A percentile compares a stretch with the other conserved stretches of the same genome.
Evolutionary conservation across 2,888 invertebrate genomes (phyloP).

Genomic region (Cantharis nigra): DNA sequence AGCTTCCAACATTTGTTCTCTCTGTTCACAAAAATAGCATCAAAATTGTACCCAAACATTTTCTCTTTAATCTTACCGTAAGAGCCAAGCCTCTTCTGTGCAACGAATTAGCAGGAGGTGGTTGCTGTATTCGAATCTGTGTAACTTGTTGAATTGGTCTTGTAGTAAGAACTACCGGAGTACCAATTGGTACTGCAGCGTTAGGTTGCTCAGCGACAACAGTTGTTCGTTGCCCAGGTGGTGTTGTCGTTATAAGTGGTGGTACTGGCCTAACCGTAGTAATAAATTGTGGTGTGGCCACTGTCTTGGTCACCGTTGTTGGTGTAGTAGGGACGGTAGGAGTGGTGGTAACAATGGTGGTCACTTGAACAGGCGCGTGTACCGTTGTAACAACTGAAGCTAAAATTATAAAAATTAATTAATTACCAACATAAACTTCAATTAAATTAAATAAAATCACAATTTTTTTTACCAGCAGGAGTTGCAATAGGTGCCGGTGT

Average conservation of each 20-base stretch:
- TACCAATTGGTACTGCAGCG: conserved; percentile 52
- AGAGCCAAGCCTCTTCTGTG: conserved; percentile 71
- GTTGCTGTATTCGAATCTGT: conserved; percentile 61
- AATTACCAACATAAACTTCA: no score
- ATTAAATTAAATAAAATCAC: background rate
- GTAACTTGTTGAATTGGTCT: conserved; percentile 57
- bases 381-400: conserved; percentile 35
- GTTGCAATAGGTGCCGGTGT: conserved; percentile 51
- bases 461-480: conserved; percentile 40
- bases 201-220: conserved; percentile 45
- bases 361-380: conserved; percentile 15
- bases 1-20: conserved; percentile 95
- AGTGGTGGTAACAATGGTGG: conserved; percentile 11
- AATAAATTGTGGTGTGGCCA: conserved; percentile 39
- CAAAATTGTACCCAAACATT: background rate
- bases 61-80: conserved; percentile 59
- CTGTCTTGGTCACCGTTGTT: conserved; percentile 35
- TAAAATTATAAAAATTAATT: conserved; percentile 19
- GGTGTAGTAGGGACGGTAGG: conserved; percentile 34
- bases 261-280: conserved; percentile 49
- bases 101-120: conserved; percentile 59
- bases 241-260: conserved; percentile 46
- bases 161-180: conserved; percentile 59
- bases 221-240: conserved; percentile 47
- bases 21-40: conserved; percentile 61